Percentiles rank a stretch among this genome's conserved stretches.
Evolutionary conservation across 2,113 vertebrate genomes (phyloP).

Genomic region (Periophthalmus modestus): DNA sequence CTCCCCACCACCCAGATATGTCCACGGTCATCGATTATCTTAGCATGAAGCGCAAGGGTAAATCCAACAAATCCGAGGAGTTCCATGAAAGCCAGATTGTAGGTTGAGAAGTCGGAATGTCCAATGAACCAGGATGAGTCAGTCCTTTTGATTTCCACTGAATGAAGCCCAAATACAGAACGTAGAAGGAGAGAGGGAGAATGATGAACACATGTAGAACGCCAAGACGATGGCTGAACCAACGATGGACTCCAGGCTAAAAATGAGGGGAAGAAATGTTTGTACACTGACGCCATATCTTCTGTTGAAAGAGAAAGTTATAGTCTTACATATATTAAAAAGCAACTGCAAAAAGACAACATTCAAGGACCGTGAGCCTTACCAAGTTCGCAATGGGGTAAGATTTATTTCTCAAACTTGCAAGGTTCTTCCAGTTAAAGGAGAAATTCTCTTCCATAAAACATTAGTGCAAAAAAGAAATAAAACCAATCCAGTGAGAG

Average conservation of each 20-base stretch:
- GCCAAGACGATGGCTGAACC: too few species aligned
- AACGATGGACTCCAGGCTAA: not conserved
- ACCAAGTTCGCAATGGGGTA: too few species aligned
- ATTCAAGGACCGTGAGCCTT: too few species aligned
- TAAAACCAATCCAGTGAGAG: not conserved
- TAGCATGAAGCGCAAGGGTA: not conserved
- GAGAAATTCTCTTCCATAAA: not conserved
- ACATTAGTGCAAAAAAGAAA: not conserved
- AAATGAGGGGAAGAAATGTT: not conserved
- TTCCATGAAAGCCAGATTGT: slow-evolving; percentile 30
- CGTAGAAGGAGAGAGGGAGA: slow-evolving; percentile 1
- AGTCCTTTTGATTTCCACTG: slow-evolving; percentile 9
- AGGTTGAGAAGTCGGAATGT: slow-evolving; percentile 30
- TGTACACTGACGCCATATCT: not conserved
- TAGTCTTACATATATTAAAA: too few species aligned
- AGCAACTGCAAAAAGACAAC: too few species aligned
- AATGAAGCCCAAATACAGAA: slow-evolving; percentile 11
- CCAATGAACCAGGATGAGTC: not conserved
- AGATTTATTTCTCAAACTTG: too few species aligned
- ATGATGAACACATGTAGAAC: slow-evolving; percentile 1
- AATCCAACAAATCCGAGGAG: not conserved
- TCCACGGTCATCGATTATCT: fast-evolving
- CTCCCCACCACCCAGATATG: fast-evolving
- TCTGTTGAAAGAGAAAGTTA: not conserved
- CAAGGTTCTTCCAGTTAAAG: not conserved